Conservation (phyloP, 1,140 invertebrate genomes). For the Plectrocnemia conspersa region DNA sequence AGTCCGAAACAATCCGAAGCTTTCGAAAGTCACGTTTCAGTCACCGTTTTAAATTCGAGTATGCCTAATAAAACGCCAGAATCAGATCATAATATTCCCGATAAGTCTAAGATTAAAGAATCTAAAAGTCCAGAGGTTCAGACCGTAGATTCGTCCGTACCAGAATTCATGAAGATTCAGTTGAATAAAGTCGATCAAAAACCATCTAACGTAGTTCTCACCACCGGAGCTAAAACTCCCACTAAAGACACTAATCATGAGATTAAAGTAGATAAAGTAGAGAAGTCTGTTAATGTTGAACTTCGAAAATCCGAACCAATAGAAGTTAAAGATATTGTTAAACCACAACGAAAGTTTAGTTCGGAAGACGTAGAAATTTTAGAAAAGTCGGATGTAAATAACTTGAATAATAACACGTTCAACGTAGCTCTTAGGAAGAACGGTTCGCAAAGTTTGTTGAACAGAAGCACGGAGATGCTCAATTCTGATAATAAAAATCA, state of each 20-base stretch:
- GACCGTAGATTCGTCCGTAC: slow-evolving; percentile 47
- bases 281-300: slow-evolving; percentile 18
- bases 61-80: slow-evolving; percentile 23
- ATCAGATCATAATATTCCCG: not conserved
- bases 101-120: slow-evolving; percentile 37
- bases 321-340: slow-evolving; percentile 34
- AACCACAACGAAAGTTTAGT: slow-evolving; percentile 45
- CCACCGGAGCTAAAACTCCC: slow-evolving; percentile 43
- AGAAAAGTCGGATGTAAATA: slow-evolving; percentile 38
- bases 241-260: not conserved
- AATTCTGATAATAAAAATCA: slow-evolving; percentile 15
- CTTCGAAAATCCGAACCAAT: slow-evolving; percentile 30
- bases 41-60: slow-evolving; percentile 18
- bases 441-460: slow-evolving; percentile 26
- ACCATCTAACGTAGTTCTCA: slow-evolving; percentile 57
- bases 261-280: slow-evolving; percentile 24
- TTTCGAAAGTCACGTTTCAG: slow-evolving; percentile 18
- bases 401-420: slow-evolving; percentile 19
- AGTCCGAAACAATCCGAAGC: slow-evolving; percentile 9
- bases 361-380: slow-evolving; percentile 51
- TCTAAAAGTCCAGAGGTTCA: slow-evolving; percentile 44
- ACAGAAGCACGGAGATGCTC: slow-evolving; percentile 29
- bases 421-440: slow-evolving; percentile 27
- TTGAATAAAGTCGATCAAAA: slow-evolving; percentile 63
- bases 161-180: slow-evolving; percentile 67